Evolutionary conservation across 2,888 invertebrate genomes (phyloP).

Genomic region (Lapara coniferarum): DNA sequence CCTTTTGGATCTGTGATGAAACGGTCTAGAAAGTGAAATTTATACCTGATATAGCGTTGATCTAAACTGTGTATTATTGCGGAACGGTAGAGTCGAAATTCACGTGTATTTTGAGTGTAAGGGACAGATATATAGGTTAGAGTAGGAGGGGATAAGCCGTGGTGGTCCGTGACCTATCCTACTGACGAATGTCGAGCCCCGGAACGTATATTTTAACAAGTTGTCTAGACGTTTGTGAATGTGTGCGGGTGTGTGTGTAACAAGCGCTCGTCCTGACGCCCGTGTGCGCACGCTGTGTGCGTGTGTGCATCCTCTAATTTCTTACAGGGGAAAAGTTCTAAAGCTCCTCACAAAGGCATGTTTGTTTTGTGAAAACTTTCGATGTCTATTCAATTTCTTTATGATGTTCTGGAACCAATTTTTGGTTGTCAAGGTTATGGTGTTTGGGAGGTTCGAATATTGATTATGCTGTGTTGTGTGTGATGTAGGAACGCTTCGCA

Average conservation of each 20-base stretch:
- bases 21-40: conserved; percentile 81
- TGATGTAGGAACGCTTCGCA: not conserved
- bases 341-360: conserved; percentile 34
- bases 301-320: conserved; percentile 32
- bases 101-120: conserved; percentile 44
- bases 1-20: conserved; percentile 46
- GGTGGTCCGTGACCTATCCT: conserved; percentile 83
- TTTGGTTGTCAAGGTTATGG: conserved; percentile 22
- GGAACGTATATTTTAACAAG: conserved; percentile 80
- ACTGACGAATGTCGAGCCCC: conserved; percentile 82
- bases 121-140: conserved; percentile 51
- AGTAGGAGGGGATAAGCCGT: conserved; percentile 61
- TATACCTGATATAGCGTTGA: conserved; percentile 62
- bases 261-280: conserved; percentile 31
- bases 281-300: conserved; percentile 15
- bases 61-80: conserved; percentile 35
- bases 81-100: conserved; percentile 49
- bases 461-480: not conserved
- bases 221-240: conserved; percentile 72
- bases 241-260: conserved; percentile 55
- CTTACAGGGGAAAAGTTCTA: conserved; percentile 35
- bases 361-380: conserved; percentile 27
- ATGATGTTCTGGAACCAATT: conserved; percentile 5
- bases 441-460: conserved; percentile 1
- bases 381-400: conserved; percentile 17